Evolutionary conservation across 2,797 vertebrate genomes (phyloP).

Genomic region (Moxostoma hubbsi): DNA sequence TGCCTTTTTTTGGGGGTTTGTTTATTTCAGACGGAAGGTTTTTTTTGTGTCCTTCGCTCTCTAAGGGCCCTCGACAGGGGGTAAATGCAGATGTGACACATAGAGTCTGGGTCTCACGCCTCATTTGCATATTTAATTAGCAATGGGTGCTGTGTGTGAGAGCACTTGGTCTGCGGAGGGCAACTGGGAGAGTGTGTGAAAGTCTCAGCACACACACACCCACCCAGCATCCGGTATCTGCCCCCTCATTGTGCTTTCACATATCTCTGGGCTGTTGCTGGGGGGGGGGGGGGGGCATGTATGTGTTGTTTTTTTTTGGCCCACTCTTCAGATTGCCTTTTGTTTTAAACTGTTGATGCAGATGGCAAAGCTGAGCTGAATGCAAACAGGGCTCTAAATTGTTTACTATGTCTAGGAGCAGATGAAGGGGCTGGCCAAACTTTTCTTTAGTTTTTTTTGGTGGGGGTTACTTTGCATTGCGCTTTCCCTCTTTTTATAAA

Average conservation of each 20-base stretch:
- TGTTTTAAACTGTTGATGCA: conserved; percentile 97
- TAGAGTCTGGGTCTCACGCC: conserved; percentile 91
- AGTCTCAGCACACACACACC: conserved; percentile 79
- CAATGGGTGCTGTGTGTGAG: conserved; percentile 85
- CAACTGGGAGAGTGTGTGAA: conserved; percentile 86
- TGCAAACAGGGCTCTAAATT: conserved; percentile 89
- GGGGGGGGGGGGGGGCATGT: conserved; percentile 86
- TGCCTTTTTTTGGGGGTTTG: conserved; percentile 64
- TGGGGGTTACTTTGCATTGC: neutral
- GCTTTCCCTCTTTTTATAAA: neutral
- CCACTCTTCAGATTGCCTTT: conserved; percentile 93
- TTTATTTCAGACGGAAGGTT: conserved; percentile 63
- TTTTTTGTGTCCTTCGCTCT: conserved; percentile 70
- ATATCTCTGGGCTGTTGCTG: conserved; percentile 78
- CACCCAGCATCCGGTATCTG: conserved; percentile 68
- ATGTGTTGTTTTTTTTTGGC: conserved; percentile 71
- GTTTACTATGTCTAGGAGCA: conserved; percentile 86
- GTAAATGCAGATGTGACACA: conserved; percentile 92
- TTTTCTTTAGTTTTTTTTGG: conserved; percentile 23
- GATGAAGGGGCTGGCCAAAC: conserved; percentile 73
- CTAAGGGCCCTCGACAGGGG: conserved; percentile 84
- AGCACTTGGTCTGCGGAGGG: conserved; percentile 77
- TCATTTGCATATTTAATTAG: conserved; percentile 99
- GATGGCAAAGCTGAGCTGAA: conserved; percentile 84
- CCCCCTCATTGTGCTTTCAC: conserved; percentile 67